These are phyloP conservation scores for Calypte anna DNA, from an alignment of 2,113 vertebrate species.

Conservation along the genomic window DNA sequence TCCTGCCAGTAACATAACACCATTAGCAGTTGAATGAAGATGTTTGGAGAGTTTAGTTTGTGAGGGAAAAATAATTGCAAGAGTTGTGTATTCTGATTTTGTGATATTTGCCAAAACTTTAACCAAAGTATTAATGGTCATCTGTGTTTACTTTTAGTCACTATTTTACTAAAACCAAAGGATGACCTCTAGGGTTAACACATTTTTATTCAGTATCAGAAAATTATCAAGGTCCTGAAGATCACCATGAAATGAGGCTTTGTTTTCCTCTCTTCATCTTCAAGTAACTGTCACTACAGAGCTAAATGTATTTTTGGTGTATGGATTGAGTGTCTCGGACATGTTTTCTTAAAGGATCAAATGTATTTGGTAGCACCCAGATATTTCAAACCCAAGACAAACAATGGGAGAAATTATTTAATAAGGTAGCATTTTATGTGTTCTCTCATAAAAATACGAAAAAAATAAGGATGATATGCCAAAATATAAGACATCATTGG, in stretches of 20 bases:
- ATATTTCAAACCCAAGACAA: not conserved
- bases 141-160: not conserved
- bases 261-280: not conserved
- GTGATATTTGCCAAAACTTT: not conserved
- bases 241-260: not conserved
- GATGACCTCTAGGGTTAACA: not conserved
- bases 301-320: not conserved
- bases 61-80: not conserved
- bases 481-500: not conserved
- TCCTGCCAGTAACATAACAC: not conserved
- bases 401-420: not conserved
- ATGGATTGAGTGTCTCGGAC: not conserved
- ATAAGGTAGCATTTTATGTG: not conserved
- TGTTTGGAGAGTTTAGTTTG: not conserved
- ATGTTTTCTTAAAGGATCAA: not conserved
- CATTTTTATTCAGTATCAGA: not conserved
- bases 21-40: not conserved
- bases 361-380: not conserved
- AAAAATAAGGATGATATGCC: not conserved
- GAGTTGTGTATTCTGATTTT: not conserved
- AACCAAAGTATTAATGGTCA: not conserved
- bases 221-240: not conserved
- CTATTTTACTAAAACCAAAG: not conserved
- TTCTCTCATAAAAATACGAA: not conserved
- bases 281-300: not conserved